phyloP scores from a whole-genome alignment of 2,888 invertebrate species.

The Aleiodes leptofemur region DNA sequence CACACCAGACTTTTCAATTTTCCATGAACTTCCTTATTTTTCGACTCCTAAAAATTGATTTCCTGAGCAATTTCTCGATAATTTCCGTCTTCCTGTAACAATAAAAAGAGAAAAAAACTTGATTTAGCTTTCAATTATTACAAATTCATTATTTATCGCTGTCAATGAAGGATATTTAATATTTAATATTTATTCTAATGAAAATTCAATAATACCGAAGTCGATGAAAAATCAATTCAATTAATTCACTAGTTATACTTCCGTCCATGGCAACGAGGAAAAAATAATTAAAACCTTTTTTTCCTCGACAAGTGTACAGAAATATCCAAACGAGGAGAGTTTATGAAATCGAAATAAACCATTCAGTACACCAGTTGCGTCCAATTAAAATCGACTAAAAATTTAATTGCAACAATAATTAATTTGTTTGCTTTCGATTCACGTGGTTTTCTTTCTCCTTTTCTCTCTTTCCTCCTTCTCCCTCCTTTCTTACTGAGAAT shows the following conservation, averaged over 20 bases:
- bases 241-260: too few relatives aligned
- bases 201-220: too few relatives aligned
- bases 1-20: constrained; percentile 59
- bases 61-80: constrained; percentile 19
- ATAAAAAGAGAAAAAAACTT: neutral
- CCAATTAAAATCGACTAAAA: neutral
- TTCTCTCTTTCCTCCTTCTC: neutral
- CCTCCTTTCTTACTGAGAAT: neutral
- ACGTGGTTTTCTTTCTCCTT: neutral
- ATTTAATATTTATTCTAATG: neutral
- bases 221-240: too few relatives aligned
- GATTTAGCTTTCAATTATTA: neutral
- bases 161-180: neutral
- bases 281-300: too few relatives aligned
- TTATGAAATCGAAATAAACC: too few relatives aligned
- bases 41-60: neutral
- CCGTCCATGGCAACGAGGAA: too few relatives aligned
- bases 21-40: neutral
- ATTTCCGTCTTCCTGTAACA: constrained; percentile 42
- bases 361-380: too few relatives aligned
- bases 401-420: neutral
- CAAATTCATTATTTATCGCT: neutral
- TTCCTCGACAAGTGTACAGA: too few relatives aligned
- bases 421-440: neutral
- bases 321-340: too few relatives aligned